phyloP scores from a whole-genome alignment of 2,797 vertebrate species.

The Amniataba percoides region DNA sequence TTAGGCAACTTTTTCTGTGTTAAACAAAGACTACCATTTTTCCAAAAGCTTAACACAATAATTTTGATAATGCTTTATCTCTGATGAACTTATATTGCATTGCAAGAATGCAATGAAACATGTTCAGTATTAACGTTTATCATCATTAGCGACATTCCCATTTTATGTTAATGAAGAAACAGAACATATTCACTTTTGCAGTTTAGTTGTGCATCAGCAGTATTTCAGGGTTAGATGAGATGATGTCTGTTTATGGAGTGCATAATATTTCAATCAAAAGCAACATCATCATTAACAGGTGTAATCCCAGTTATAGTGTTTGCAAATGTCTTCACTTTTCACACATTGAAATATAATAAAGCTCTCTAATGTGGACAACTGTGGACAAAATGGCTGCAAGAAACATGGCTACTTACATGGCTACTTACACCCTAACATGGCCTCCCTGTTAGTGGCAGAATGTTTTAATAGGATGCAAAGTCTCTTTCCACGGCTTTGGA shows the following conservation, averaged over 20 bases:
- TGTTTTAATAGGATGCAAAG: constrained; percentile 37
- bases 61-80: background rate
- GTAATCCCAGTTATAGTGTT: background rate
- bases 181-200: background rate
- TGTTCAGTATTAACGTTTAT: background rate
- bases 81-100: accelerated
- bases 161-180: background rate
- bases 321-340: background rate
- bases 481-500: constrained; percentile 19
- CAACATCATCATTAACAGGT: background rate
- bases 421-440: constrained; percentile 1
- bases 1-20: background rate
- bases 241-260: no score
- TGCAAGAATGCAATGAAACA: background rate
- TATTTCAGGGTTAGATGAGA: background rate
- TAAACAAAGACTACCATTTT: constrained; percentile 1
- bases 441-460: constrained; percentile 19
- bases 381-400: background rate
- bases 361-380: background rate
- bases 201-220: background rate
- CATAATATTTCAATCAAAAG: background rate
- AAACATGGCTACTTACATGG: no score
- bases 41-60: background rate
- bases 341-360: background rate
- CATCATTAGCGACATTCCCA: background rate